Base-by-base conservation (phyloP, 2,888 invertebrate species). In the Pristionchus mayeri region DNA sequence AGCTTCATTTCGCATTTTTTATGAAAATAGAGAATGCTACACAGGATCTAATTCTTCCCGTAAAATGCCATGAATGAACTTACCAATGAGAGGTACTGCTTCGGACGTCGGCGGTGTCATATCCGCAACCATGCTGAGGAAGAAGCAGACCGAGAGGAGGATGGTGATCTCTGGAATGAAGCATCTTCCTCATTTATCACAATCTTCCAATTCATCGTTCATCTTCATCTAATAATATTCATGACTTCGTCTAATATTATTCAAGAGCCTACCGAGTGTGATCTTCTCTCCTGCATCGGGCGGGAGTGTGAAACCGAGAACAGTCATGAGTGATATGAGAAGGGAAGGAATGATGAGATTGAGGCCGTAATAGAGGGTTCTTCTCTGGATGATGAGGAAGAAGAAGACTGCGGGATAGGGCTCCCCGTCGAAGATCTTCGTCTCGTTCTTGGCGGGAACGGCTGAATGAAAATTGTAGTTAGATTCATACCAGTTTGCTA, bases 281-380 rank as follows among this genome's bases (percentile, higher is more conserved):
- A 99, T 95, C 94, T 98, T 98, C 94, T 98, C 98, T 93, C 98
- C 98, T 88, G 98, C 98, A 94, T 98, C 98, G 90, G 98, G 98
- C 92, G 98, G 98, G 93, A 98, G 95, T 90, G 98, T 97, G 95
- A 98, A 99, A 91, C 98, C 97, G 91, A 99, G 95, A 91, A 98
- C 95, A 88, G 98, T 98, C 98, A 99, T 98, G 91, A 98, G 97
- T 91, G 98, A 97, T 93, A 99, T 98, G 94, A 98, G 95, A 93
- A 98, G 97, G 94, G 98, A 98, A 90, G 98, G 98, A 93, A 98
- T 97, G 94, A 98, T 98, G 93, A 98, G 95, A 95, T 99, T 99
- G 95, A 98, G 97, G 95, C 98, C 98, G 95, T 98, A 98, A 95
- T 98, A 98, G 91, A 98, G 95, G 86, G 98, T 98, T 93, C 98